Evolutionary conservation across 2,113 vertebrate genomes (phyloP), one percentile per base, ranked within the genome.

Genomic region (Apodemus speciosus): DNA sequence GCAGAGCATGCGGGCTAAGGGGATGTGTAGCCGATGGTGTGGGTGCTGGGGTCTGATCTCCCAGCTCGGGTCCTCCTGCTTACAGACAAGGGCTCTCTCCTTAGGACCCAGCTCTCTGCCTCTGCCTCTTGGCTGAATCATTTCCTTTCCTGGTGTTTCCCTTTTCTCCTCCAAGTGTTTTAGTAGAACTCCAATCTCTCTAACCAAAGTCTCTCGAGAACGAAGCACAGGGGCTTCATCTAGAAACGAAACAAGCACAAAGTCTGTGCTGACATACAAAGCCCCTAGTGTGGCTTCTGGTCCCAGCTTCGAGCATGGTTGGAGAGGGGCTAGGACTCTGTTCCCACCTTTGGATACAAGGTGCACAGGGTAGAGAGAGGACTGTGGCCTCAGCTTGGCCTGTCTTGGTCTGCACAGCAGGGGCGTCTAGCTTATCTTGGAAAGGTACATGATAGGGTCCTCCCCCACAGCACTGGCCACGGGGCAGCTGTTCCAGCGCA

Each of bases 201-300:
- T 83, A 83, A 62, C 23, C 56, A 71, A 83, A 40, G 43, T 62
- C 80, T 58, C 92, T 81, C 81, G 43, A 85, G 46, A 89, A 71
- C 85, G 49, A 58, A 73, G 21, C 43, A 38, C n/a, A 83, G 58
- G 64, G 7, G 14, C 86, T 93, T 73, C 68, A 60, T 92, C 76
- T 69, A 32, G 60, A 94, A 87, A 80, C 14, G n/a, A 60, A 92
- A 69, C 27, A 69, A 66, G 49, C 58, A 79, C 25, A 43, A 13
- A 18, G 20, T 11, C 56, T 56, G n/a, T 25, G 43, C n/a, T 71
- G 32, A 49, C 53, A 38, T 20, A 13, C 49, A 71, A 38, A 49
- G 14, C 35, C 51, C 32, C 51, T 32, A 35, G 89, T 46, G 35
- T 81, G 46, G 32, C 66, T 80, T 71, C 58, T 81, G 66, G n/a